Evolutionary conservation across 2,113 vertebrate species (phyloP).

Genomic region (Chascanopsetta lugubris): DNA sequence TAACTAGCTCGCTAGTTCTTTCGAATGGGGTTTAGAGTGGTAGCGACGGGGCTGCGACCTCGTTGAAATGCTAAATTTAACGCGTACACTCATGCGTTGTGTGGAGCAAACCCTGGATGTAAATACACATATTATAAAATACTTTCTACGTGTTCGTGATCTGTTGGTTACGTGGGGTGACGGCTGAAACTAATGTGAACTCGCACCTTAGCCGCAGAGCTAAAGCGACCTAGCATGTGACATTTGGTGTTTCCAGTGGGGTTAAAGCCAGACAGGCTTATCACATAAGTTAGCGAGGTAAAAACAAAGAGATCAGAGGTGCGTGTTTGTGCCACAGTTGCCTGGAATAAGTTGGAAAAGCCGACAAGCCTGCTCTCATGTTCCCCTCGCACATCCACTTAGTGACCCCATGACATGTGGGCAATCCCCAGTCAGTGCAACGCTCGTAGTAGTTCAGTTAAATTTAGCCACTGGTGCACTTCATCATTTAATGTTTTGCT

Average conservation of each 20-base stretch:
- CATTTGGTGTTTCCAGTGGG: not conserved
- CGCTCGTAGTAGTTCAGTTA: not conserved
- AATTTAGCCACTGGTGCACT: not conserved
- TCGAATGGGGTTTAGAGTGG: slow-evolving; percentile 38
- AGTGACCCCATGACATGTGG: slow-evolving; percentile 58
- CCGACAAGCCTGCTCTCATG: not conserved
- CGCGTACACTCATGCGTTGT: too few species aligned
- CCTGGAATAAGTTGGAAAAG: not conserved
- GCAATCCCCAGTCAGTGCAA: slow-evolving; percentile 6
- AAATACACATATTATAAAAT: too few species aligned
- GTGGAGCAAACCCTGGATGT: too few species aligned
- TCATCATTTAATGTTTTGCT: not conserved
- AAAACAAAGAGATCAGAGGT: not conserved
- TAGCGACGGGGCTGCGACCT: slow-evolving; percentile 7
- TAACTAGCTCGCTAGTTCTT: slow-evolving; percentile 59
- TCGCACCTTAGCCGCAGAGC: slow-evolving; percentile 39
- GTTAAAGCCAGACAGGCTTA: too few species aligned
- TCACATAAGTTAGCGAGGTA: not conserved
- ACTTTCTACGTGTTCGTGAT: too few species aligned
- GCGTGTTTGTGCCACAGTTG: not conserved
- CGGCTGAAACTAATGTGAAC: slow-evolving; percentile 34
- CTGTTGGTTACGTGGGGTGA: slow-evolving; percentile 52
- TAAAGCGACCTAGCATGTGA: slow-evolving; percentile 11
- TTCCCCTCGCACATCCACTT: not conserved
- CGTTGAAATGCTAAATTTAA: not conserved